Percentiles rank a stretch among this genome's conserved stretches.
These are phyloP conservation scores for Chromis chromis DNA, from an alignment of 2,797 vertebrate genomes.

Conservation along the genomic window DNA sequence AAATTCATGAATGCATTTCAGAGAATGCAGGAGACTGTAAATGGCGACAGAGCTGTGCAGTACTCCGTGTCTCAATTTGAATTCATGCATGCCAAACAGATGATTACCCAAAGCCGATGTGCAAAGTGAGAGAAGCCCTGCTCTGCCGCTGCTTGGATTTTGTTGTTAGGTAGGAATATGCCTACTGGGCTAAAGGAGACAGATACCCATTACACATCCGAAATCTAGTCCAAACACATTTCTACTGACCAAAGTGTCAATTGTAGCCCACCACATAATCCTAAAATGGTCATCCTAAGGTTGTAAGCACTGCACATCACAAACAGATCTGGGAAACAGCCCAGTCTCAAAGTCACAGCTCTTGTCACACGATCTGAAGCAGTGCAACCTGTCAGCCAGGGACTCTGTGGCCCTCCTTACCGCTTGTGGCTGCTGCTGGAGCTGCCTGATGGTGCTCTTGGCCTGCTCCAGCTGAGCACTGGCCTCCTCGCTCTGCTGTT, in stretches of 20 bases:
- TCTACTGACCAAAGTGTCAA: slow-evolving; percentile 1
- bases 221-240: slow-evolving; percentile 16
- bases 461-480: slow-evolving; percentile 95
- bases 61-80: slow-evolving; percentile 61
- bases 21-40: slow-evolving; percentile 38
- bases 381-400: slow-evolving; percentile 31
- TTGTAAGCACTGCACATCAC: slow-evolving; percentile 2
- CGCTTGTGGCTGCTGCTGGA: slow-evolving; percentile 91
- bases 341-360: slow-evolving; percentile 15
- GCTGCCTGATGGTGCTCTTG: slow-evolving; percentile 92
- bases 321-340: slow-evolving; percentile 9
- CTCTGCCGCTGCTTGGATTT: slow-evolving; percentile 14
- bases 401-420: slow-evolving; percentile 88
- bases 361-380: slow-evolving; percentile 10
- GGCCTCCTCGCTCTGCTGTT: slow-evolving; percentile 97
- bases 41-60: slow-evolving; percentile 33
- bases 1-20: slow-evolving; percentile 66
- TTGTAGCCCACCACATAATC: not conserved
- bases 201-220: not conserved
- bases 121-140: slow-evolving; percentile 40
- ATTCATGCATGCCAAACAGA: slow-evolving; percentile 73
- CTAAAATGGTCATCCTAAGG: slow-evolving; percentile 8
- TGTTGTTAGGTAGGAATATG: slow-evolving; percentile 35
- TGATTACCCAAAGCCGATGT: slow-evolving; percentile 42
- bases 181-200: not conserved